These are phyloP conservation scores for rat (Rattus norvegicus) DNA, from an alignment of 2,113 vertebrate genomes.

Conservation along the genomic window DNA sequence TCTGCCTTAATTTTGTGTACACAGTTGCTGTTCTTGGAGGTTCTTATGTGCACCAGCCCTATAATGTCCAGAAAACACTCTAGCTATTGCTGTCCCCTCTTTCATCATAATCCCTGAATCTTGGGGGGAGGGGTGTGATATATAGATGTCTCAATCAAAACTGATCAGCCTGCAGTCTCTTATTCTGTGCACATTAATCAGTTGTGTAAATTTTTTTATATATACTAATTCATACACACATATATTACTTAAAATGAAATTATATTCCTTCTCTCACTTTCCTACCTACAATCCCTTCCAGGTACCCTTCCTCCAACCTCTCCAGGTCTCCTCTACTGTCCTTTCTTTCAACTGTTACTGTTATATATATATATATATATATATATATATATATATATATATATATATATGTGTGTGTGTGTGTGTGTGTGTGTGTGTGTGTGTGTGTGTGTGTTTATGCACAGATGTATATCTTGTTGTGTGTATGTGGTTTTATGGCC, in stretches of 20 bases:
- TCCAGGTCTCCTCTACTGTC: not conserved
- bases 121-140: not conserved
- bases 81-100: not conserved
- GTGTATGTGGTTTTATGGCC: not conserved
- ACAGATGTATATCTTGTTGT: not conserved
- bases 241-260: not conserved
- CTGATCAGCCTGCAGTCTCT: not conserved
- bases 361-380: not conserved
- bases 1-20: not conserved
- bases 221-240: not conserved
- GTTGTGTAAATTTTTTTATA: not conserved
- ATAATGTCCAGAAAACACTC: not conserved
- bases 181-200: not conserved
- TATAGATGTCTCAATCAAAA: not conserved
- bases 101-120: not conserved
- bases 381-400: not conserved
- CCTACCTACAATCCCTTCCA: not conserved
- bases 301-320: no score
- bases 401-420: no score
- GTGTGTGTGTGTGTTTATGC: no score
- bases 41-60: not conserved
- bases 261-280: not conserved
- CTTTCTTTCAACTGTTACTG: not conserved
- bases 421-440: no score
- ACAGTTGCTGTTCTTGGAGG: not conserved